Evolutionary conservation across 2,113 vertebrate genomes (phyloP).

Genomic region (Ophiodon elongatus): DNA sequence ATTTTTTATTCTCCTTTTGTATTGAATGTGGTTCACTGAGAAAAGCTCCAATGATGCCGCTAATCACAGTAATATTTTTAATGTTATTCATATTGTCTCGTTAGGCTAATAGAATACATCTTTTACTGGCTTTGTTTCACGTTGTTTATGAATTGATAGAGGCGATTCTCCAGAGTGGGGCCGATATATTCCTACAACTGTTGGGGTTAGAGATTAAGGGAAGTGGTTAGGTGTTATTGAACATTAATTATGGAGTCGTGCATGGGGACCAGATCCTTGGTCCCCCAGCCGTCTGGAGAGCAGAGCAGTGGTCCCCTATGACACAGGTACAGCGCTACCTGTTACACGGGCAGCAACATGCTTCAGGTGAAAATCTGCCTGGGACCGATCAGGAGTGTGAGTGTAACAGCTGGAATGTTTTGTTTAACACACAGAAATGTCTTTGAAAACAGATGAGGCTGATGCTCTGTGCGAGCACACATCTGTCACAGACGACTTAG

Average conservation of each 20-base stretch:
- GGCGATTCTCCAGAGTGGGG: not conserved
- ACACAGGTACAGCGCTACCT: not conserved
- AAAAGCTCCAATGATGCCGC: not conserved
- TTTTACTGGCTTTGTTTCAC: not conserved
- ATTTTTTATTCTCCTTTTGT: not conserved
- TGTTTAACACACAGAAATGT: slow-evolving; percentile 7
- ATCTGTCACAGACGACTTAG: not conserved
- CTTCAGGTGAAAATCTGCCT: slow-evolving; percentile 12
- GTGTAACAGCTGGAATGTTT: slow-evolving; percentile 8
- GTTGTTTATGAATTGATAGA: not conserved
- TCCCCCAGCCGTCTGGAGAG: not conserved
- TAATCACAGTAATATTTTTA: not conserved
- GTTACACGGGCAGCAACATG: slow-evolving; percentile 10
- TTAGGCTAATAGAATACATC: not conserved
- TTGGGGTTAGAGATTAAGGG: not conserved
- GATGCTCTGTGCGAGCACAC: not conserved
- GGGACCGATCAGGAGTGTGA: slow-evolving; percentile 11
- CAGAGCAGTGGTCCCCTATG: not conserved
- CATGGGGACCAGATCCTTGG: not conserved
- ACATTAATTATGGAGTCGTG: not conserved
- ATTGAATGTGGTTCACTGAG: not conserved
- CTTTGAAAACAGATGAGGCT: slow-evolving; percentile 20
- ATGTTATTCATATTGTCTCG: not conserved
- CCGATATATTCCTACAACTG: not conserved
- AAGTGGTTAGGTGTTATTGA: not conserved